These are phyloP conservation scores for Bufotes viridis DNA, from an alignment of 2,797 vertebrate genomes.

Conservation along the genomic window DNA sequence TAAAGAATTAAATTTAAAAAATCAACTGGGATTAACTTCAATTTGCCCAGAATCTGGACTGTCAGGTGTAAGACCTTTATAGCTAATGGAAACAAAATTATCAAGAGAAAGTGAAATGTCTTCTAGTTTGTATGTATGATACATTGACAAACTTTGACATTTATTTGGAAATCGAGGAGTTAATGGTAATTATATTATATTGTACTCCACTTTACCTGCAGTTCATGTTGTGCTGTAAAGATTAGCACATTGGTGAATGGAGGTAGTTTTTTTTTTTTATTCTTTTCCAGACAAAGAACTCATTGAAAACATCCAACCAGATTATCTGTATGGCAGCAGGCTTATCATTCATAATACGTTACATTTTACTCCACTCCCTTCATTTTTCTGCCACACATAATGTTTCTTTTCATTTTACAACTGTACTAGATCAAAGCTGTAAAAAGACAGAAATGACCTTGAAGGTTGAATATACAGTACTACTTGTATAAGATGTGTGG, in stretches of 20 bases:
- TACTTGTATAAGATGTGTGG: slow-evolving; percentile 19
- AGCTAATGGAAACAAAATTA: neutral
- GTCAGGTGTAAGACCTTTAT: neutral
- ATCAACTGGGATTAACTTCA: neutral
- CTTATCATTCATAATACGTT: slow-evolving; percentile 62
- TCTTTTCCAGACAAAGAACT: slow-evolving; percentile 51
- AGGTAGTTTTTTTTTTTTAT: slow-evolving; percentile 23
- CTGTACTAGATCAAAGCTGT: slow-evolving; percentile 53
- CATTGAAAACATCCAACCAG: slow-evolving; percentile 49
- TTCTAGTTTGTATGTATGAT: neutral
- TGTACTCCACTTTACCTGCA: slow-evolving; percentile 21
- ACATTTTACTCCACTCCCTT: slow-evolving; percentile 62
- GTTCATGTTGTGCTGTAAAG: slow-evolving; percentile 54
- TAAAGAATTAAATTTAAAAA: no score
- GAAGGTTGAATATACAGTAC: slow-evolving; percentile 38
- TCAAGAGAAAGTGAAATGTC: neutral
- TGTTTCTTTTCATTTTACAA: slow-evolving; percentile 56
- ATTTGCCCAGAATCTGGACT: neutral
- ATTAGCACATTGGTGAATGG: slow-evolving; percentile 30
- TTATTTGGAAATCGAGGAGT: neutral
- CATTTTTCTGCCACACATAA: slow-evolving; percentile 46
- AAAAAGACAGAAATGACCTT: slow-evolving; percentile 19
- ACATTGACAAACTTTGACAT: neutral
- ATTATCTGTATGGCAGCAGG: slow-evolving; percentile 46
- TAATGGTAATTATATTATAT: slow-evolving; percentile 11